Evolutionary conservation across 1,140 invertebrate species (phyloP).

Genomic region (Spodoptera litura): DNA sequence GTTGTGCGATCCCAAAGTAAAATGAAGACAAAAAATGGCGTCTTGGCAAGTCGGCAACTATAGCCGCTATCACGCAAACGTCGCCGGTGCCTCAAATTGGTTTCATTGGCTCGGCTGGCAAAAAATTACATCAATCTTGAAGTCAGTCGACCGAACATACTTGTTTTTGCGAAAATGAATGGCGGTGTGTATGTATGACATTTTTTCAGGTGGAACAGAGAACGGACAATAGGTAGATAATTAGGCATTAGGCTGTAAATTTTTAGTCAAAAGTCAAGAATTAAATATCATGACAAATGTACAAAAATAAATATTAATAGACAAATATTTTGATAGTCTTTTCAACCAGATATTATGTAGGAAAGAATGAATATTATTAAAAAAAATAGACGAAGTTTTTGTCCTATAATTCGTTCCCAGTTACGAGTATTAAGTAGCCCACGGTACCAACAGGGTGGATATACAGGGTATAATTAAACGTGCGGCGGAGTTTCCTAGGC

Average conservation of each 20-base stretch:
- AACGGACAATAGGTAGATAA: conserved; percentile 11
- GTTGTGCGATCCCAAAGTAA: no score
- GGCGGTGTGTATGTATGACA: conserved; percentile 1
- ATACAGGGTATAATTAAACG: conserved; percentile 12
- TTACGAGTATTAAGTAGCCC: not conserved
- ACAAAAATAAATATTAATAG: no score
- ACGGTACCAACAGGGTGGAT: not conserved
- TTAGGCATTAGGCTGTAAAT: not conserved
- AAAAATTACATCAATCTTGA: conserved; percentile 47
- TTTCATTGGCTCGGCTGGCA: not conserved
- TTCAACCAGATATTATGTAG: no score
- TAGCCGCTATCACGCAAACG: conserved; percentile 17
- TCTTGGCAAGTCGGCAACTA: not conserved
- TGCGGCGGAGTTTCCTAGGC: conserved; percentile 4
- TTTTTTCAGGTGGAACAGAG: not conserved
- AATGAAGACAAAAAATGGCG: conserved; percentile 1
- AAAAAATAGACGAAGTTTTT: no score
- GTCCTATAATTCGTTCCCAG: no score
- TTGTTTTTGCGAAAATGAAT: conserved; percentile 38
- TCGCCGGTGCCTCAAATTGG: conserved; percentile 24
- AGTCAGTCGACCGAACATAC: conserved; percentile 17
- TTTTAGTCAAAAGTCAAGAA: not conserved
- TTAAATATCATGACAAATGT: no score
- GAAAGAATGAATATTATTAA: no score
- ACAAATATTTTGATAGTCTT: no score